A percentile compares a stretch with the other conserved stretches of the same genome.
phyloP scores from a whole-genome alignment of 2,888 invertebrate species.

The Ophion ventricosus region DNA sequence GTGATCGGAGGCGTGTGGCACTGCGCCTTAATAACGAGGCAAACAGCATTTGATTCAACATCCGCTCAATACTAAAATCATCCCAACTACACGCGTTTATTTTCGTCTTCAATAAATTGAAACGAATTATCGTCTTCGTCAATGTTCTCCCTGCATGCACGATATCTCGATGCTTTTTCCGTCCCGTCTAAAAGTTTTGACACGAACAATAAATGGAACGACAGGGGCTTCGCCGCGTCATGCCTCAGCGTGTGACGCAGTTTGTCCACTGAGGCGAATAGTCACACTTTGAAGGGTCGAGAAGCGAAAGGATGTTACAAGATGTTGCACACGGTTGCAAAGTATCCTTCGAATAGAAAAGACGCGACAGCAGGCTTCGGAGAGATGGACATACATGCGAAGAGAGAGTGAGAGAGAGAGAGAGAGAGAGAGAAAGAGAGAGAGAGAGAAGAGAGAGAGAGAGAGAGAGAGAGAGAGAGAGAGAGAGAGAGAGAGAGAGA shows the following conservation, averaged over 20 bases:
- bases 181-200: constrained; percentile 45
- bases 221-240: constrained; percentile 15
- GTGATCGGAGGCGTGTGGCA: too few relatives aligned
- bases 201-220: constrained; percentile 26
- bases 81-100: not conserved
- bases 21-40: too few relatives aligned
- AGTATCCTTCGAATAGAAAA: constrained; percentile 36
- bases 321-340: constrained; percentile 46
- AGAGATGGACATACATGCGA: not conserved
- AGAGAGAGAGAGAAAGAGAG: constrained; percentile 39
- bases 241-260: not conserved
- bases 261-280: constrained; percentile 42
- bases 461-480: constrained; percentile 15
- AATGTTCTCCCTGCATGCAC: not conserved
- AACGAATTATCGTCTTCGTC: not conserved
- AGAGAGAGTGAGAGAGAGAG: constrained; percentile 20
- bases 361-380: not conserved
- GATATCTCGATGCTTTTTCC: constrained; percentile 16
- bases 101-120: not conserved
- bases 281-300: constrained; percentile 36
- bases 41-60: too few relatives aligned
- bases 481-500: constrained; percentile 24
- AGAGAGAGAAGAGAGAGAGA: constrained; percentile 24
- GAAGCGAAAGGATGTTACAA: constrained; percentile 21
- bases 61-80: not conserved